phyloP scores from a whole-genome alignment of 2,113 vertebrate genomes.

The Cebidichthys violaceus region DNA sequence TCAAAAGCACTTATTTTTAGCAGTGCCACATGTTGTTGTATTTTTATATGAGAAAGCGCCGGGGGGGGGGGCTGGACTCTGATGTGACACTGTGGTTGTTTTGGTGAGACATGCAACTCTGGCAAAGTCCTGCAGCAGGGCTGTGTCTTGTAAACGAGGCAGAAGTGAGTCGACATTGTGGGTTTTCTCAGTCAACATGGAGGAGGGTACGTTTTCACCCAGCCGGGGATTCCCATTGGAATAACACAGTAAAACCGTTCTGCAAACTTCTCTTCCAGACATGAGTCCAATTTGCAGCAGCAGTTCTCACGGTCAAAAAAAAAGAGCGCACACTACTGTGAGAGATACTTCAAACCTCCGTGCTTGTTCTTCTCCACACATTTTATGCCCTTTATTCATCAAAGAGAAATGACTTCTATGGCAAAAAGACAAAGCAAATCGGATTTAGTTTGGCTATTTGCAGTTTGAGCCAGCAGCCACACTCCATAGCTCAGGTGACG shows the following conservation, averaged over 20 bases:
- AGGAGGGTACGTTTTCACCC: slow-evolving; percentile 10
- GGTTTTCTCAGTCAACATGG: slow-evolving; percentile 19
- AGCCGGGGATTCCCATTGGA: neutral
- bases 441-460: slow-evolving; percentile 19
- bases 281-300: neutral
- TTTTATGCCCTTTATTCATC: slow-evolving; percentile 4
- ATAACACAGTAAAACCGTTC: neutral
- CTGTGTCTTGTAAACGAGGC: slow-evolving; percentile 34
- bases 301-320: neutral
- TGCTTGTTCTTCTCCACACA: neutral
- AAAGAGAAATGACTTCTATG: neutral
- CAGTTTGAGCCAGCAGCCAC: slow-evolving; percentile 6
- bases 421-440: neutral
- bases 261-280: neutral
- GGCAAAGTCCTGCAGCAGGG: slow-evolving; percentile 39
- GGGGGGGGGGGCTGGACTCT: neutral
- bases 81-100: slow-evolving; percentile 55
- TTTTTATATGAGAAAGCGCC: slow-evolving; percentile 26
- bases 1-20: slow-evolving; percentile 70
- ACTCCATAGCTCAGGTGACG: neutral
- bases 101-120: slow-evolving; percentile 44
- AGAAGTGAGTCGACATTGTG: slow-evolving; percentile 26
- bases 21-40: slow-evolving; percentile 33
- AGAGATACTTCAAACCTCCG: neutral
- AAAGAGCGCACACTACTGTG: neutral